Evolutionary conservation across 2,888 invertebrate species (phyloP).

Genomic region (Alentia gelatinosa): DNA sequence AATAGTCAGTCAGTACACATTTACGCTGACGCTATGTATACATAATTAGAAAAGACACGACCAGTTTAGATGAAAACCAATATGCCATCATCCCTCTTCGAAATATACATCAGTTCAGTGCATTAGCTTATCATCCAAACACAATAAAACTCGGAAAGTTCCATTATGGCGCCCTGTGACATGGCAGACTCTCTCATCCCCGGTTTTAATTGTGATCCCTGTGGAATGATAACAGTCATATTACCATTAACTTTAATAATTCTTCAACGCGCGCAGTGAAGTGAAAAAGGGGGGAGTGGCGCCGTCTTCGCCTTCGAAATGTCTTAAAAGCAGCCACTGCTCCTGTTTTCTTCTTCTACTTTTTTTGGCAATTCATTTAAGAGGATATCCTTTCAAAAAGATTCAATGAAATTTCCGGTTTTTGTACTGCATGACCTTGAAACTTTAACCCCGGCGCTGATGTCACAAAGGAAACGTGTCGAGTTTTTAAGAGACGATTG

Average conservation of each 20-base stretch:
- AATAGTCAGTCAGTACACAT: no score
- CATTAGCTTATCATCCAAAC: not conserved
- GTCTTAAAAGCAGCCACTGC: constrained; percentile 26
- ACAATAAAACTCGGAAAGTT: not conserved
- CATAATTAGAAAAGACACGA: no score
- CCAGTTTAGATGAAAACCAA: no score
- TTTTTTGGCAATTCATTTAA: not conserved
- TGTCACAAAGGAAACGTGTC: not conserved
- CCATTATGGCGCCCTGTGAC: no score
- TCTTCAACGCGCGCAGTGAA: not conserved
- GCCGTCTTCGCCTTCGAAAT: not conserved
- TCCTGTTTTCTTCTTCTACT: not conserved
- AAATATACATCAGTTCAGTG: no score
- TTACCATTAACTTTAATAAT: constrained; percentile 27
- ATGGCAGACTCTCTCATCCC: not conserved
- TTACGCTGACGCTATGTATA: no score
- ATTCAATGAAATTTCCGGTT: not conserved
- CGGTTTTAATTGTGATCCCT: not conserved
- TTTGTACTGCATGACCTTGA: not conserved
- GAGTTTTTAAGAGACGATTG: no score
- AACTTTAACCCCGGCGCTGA: not conserved
- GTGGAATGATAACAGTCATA: not conserved
- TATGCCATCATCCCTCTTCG: no score
- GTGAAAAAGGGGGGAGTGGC: not conserved
- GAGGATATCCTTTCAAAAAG: not conserved